Conservation (phyloP, 2,888 invertebrate genomes). For the Sarcophaga caerulescens region DNA sequence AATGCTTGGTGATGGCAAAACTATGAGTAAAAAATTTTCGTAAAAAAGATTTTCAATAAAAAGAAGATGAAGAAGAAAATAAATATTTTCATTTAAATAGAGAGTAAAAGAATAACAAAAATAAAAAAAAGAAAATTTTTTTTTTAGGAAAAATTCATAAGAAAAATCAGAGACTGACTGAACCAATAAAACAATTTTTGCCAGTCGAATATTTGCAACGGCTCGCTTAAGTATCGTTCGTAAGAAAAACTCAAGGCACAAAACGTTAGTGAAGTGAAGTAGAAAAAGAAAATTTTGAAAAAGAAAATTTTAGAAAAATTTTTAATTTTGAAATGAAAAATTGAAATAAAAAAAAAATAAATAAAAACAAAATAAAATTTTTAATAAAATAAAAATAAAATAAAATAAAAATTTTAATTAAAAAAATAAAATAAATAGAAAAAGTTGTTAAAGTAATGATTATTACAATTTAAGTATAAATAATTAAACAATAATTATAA, state of each 20-base stretch:
- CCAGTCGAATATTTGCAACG: slow-evolving; percentile 70
- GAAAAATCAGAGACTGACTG: not conserved
- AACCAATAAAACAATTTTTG: slow-evolving; percentile 52
- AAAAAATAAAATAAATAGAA: too few relatives aligned
- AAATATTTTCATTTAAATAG: slow-evolving; percentile 14
- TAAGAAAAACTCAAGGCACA: slow-evolving; percentile 26
- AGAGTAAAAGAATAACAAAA: slow-evolving; percentile 33
- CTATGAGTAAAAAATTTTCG: not conserved
- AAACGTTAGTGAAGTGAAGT: slow-evolving; percentile 6
- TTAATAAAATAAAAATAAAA: not conserved
- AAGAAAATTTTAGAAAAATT: not conserved
- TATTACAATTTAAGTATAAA: not conserved
- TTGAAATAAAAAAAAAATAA: too few relatives aligned
- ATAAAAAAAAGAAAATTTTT: slow-evolving; percentile 45
- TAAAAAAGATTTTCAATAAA: not conserved
- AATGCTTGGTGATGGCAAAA: too few relatives aligned
- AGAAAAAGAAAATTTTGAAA: not conserved
- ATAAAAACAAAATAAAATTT: not conserved
- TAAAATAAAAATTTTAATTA: not conserved
- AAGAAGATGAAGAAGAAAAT: slow-evolving; percentile 6
- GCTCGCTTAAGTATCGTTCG: slow-evolving; percentile 64
- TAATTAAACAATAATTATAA: not conserved
- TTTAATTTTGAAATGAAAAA: not conserved
- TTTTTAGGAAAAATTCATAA: slow-evolving; percentile 27
- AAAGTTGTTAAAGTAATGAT: not conserved